These are phyloP conservation scores for Psittacula cyanocephala DNA, from an alignment of 2,113 vertebrate species.

Conservation along the genomic window DNA sequence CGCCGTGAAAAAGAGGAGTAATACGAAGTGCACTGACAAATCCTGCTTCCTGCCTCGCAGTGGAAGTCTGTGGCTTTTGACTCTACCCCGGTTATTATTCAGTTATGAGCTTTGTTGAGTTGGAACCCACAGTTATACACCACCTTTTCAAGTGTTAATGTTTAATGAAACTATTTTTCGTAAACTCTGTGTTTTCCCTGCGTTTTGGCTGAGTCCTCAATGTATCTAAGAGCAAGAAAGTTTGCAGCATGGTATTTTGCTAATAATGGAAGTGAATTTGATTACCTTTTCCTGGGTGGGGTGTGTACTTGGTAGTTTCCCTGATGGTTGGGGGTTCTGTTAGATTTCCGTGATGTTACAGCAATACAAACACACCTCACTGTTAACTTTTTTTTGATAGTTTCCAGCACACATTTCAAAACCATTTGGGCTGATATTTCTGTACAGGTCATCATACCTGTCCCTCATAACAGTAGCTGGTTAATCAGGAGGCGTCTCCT, in stretches of 20 bases:
- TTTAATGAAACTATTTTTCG: not conserved
- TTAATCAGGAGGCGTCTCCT: not conserved
- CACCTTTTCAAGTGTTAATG: not conserved
- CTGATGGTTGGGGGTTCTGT: rapidly evolving
- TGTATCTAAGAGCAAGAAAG: not conserved
- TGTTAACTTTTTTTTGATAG: not conserved
- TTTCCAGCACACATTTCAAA: not conserved
- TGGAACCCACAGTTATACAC: rapidly evolving
- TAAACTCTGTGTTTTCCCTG: not conserved
- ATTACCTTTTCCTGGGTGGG: not conserved
- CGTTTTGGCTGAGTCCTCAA: not conserved
- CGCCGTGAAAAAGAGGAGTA: rapidly evolving
- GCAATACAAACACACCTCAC: not conserved
- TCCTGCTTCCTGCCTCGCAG: rapidly evolving
- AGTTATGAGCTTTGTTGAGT: not conserved
- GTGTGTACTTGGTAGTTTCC: not conserved
- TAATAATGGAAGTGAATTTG: not conserved
- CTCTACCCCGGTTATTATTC: not conserved
- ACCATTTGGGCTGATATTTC: not conserved
- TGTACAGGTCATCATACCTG: not conserved
- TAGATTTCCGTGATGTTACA: not conserved
- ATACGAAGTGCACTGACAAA: rapidly evolving
- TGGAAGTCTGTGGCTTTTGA: not conserved
- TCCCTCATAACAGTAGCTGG: not conserved
- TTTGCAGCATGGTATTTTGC: not conserved